Evolutionary conservation across 2,888 invertebrate genomes (phyloP), one percentile per base, ranked within the genome.

Genomic region (Drosophila fulvimacula): DNA sequence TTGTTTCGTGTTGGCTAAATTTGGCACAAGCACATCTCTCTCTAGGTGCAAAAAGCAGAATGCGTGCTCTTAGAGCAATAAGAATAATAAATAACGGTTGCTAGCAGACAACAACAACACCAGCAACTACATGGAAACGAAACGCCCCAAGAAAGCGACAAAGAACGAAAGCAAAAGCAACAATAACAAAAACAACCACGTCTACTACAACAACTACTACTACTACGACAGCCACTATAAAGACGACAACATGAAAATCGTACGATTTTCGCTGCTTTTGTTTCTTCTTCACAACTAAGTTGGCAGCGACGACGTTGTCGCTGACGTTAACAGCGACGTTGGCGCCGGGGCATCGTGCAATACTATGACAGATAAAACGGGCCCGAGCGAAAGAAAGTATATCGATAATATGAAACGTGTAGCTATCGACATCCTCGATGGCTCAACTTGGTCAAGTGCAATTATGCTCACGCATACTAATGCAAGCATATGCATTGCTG

Each of bases 241-340:
- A 51, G 21, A 55, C 56, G 17, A 51, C 56, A 79, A 82, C 68
- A 78, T 71, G 76, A 83, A 86, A 83, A 83, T 83, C 83, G 69
- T 83, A 83, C 67, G 83, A 83, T 86, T 83, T 78, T 71, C 70
- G 77, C 66, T 66, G 69, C 73, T 67, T 62, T 63, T 48, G 32
- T 58, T 49, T 36, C 15, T 55, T 52, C 21, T 61, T 46, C 39
- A 60, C 53, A 51, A 36, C 59, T 38, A 59, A 48, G 38, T 61
- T 61, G 56, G 65, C 59, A 62, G 34, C 46, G 27, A 58, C 38
- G 51, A 19, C 13, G 13, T 39, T 34, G 38, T 19, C 73, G 66
- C 53, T 61, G 53, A 60, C 62, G 73, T 73, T 64, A 57, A 62
- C 79, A 61, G 66, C 62, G 58, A 60, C 59, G 59, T 38, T 56